Evolutionary conservation across 2,797 vertebrate genomes (phyloP), one percentile per base, ranked within the genome.

Genomic region (Betta splendens): DNA sequence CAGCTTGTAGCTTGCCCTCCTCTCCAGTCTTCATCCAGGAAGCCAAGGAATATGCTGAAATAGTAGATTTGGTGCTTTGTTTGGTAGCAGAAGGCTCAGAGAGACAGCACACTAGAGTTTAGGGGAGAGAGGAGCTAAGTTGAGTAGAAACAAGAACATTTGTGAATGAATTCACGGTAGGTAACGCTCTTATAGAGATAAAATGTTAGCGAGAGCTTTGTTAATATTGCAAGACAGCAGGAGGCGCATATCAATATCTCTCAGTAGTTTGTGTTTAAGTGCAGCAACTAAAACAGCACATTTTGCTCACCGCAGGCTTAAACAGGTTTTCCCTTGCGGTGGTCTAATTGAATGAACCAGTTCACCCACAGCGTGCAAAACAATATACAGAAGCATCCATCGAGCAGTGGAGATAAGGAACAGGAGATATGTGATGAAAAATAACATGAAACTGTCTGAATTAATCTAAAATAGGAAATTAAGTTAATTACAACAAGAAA

Each of bases 11-110:
- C 18, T 7, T 40, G 3, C 20, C 23, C 46, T 42, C 25, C 40
- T 31, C 7, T 54, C 23, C 28, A 42, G 32, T 29, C 13, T n/a
- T n/a, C 16, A 15, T 60, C 58, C 39, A 10, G 49, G 39, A 46
- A 60, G 8, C 13, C 17, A 48, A 25, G 54, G 32, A 66, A 50
- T n/a, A n/a, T n/a, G n/a, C n/a, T n/a, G n/a, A n/a, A n/a, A n/a
- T n/a, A n/a, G n/a, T n/a, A n/a, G n/a, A n/a, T n/a, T 28, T 28
- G 26, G 26, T 9, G 26, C 26, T 28, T 28, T 29, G 29, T 9
- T 29, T 29, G 28, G 29, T 29, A 29, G 9, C 4, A 29, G 28
- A 29, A 7, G 26, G 25, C 26, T 26, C 26, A 26, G 9, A 8
- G 25, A 26, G 21, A 22, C 23, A 8, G 23, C 23, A 25, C 25